A percentile compares a stretch with the other conserved stretches of the same genome.
Evolutionary conservation across 2,888 invertebrate species (phyloP).

Genomic region (Harpalus rubripes): DNA sequence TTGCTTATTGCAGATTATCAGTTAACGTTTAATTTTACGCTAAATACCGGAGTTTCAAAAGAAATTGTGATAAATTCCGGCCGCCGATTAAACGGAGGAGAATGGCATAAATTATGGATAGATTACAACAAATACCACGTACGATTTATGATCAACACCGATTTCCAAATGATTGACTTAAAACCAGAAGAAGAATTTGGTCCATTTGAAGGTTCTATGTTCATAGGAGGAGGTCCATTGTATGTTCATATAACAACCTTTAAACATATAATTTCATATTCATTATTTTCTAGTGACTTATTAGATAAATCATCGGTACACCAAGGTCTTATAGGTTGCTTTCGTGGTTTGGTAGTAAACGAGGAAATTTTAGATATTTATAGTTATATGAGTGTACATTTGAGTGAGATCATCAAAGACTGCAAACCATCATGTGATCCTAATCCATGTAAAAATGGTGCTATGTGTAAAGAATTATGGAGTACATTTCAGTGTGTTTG

Average conservation of each 20-base stretch:
- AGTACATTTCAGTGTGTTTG: conserved; percentile 95
- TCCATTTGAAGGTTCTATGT: conserved; percentile 95
- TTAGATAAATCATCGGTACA: conserved; percentile 90
- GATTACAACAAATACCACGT: conserved; percentile 97
- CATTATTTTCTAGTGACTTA: conserved; percentile 82
- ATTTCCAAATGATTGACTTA: conserved; percentile 92
- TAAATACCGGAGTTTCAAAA: conserved; percentile 90
- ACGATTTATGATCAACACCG: conserved; percentile 94
- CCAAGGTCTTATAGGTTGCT: conserved; percentile 95
- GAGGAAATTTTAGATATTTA: conserved; percentile 94
- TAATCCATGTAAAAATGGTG: conserved; percentile 95
- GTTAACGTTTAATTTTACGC: conserved; percentile 92
- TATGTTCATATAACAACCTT: conserved; percentile 78
- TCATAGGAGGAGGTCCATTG: conserved; percentile 95
- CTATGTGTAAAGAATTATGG: conserved; percentile 94
- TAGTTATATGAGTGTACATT: conserved; percentile 94
- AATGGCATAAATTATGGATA: conserved; percentile 98
- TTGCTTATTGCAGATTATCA: conserved; percentile 84
- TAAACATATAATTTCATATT: conserved; percentile 65
- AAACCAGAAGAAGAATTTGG: conserved; percentile 93
- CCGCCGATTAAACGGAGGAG: conserved; percentile 91
- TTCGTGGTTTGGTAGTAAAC: conserved; percentile 94
- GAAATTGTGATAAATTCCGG: conserved; percentile 91
- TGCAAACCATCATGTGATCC: conserved; percentile 97
- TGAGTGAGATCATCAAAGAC: conserved; percentile 94